Base-by-base conservation (phyloP, 2,113 vertebrate genomes). In the Hyperopisus bebe region DNA sequence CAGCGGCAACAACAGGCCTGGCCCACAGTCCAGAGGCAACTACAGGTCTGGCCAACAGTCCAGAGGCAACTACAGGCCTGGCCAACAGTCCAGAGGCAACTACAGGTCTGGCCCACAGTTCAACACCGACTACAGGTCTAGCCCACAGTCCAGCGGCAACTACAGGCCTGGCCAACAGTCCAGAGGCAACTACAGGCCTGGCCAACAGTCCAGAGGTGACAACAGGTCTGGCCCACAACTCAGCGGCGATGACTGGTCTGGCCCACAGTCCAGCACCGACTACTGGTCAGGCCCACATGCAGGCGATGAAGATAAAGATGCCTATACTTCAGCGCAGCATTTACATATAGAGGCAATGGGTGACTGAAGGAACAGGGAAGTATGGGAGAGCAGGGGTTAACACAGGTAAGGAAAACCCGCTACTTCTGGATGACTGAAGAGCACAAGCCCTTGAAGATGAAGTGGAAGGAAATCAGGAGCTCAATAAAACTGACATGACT, bases 271-370 rank as follows among this genome's bases (percentile, higher is more conserved):
- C 53, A 21, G 1, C 1, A 3, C 19, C 53, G 7, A 3, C 53
- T 21, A 19, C 1, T 21, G 53, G 19, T 5, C 53, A 21, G 53
- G 53, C 17, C 50, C 50, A 51, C 2, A 13, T 11, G 21, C 66
- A 74, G 3, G 66, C 9, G 66, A 74, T 74, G n/a, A 27, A 27
- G 3, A 27, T 74, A 74, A 74, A 74, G 66, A 13, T 35, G 13
- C 66, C 31, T 13, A 17, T 74, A 21, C 5, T 42, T 19, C 46
- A 84, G 83, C 66, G 86, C 55, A 24, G 50, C 15, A 88, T 90
- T 88, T 90, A 82, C 89, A 90, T 86, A 90, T 92, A 82, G 47
- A 89, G 77, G 89, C 91, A 90, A 88, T 90, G 62, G 91, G 90
- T 86, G 85, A 6, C 85, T 21, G 5, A 24, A 11, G 48, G 27